Conservation (phyloP, 1,140 invertebrate species). For the Chlorops oryzae region DNA sequence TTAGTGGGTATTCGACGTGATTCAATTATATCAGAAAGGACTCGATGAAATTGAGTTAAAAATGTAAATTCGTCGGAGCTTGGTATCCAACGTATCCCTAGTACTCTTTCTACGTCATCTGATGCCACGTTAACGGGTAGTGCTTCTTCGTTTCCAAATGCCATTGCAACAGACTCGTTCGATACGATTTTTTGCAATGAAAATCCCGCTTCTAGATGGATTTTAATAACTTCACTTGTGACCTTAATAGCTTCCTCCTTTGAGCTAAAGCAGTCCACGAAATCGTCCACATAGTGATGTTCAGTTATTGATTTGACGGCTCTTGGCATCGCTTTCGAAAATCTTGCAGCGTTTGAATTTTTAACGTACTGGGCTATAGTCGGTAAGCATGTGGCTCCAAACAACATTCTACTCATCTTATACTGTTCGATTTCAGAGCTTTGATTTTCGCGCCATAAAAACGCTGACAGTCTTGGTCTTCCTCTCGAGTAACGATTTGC, state of each 20-base stretch:
- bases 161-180: too few species aligned
- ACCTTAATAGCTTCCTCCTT: conserved; percentile 19
- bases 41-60: neutral
- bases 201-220: neutral
- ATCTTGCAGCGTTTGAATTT: conserved; percentile 31
- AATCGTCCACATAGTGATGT: conserved; percentile 46
- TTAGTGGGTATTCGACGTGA: neutral
- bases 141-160: too few species aligned
- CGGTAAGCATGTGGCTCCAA: too few species aligned
- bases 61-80: neutral
- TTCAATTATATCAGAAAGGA: neutral
- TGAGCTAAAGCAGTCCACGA: conserved; percentile 28
- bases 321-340: conserved; percentile 12
- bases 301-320: conserved; percentile 26
- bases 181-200: neutral
- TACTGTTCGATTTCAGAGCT: conserved; percentile 9
- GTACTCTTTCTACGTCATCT: neutral
- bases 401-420: too few species aligned
- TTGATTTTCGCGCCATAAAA: conserved; percentile 32
- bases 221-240: neutral
- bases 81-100: neutral
- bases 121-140: neutral
- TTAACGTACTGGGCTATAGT: conserved; percentile 39
- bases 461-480: conserved; percentile 24
- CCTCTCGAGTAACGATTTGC: conserved; percentile 20